Base-by-base conservation (phyloP, 2,888 invertebrate genomes). In the Ditylenchus weischeri region DNA sequence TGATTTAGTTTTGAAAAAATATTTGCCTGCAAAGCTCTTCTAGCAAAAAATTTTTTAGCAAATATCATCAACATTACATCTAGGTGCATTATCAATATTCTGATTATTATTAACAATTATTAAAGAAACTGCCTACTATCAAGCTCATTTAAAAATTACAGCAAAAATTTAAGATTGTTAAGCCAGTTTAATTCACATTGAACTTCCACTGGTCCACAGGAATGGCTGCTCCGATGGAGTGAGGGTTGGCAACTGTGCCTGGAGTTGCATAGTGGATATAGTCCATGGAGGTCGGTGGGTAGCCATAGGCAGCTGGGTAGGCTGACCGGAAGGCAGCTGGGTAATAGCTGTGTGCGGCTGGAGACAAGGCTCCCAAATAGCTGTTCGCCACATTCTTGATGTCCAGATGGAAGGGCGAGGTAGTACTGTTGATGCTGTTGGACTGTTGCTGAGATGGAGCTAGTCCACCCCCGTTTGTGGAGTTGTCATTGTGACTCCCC, bases 141-240 rank as follows among this genome's bases (percentile, higher is more conserved):
- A 43, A 43, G 13, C 43, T 43, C 8, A 15, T 43, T 43, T 43
- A 3, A 43, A n/a, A 43, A 43, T 15, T 43, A 43, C 43, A 43
- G 15, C 11, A 43, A 43, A 43, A 29, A 29, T 29, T 29, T 5
- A 29, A 29, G 5, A 29, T 29, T 29, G 29, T 29, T 29, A 5
- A 4, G 29, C 29, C 15, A 13, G 43, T 43, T 43, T 54, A 54
- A 18, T 62, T 62, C 62, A 62, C 47, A n/a, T 43, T n/a, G n/a
- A 62, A 62, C 29, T 62, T 62, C 62, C 62, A 62, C 19, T 38
- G 62, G 11, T 62, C 62, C 59, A 59, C 38, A 21, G 62, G 47
- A 23, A 48, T n/a, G 5, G 48, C 62, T 23, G 54, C 54, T 29
- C 54, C 54, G n/a, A 54, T 54, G 13, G 54, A 11, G n/a, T 54